Base-by-base conservation (phyloP, 2,797 vertebrate species). In the Oreortyx pictus region DNA sequence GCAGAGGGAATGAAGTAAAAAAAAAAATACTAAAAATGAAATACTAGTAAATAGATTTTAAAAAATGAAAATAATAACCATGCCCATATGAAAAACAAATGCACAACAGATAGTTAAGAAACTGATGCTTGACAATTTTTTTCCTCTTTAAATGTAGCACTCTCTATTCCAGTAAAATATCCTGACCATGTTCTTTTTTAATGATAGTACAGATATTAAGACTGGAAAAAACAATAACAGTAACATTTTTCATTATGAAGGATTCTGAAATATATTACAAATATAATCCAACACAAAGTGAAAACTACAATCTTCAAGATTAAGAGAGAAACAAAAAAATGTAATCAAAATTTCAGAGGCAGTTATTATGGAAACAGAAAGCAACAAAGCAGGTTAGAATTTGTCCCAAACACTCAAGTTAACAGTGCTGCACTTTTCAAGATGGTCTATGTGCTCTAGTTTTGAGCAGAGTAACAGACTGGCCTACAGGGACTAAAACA, bases 181-280 rank as follows among this genome's bases (percentile, higher is more conserved):
- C 2, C 5, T 41, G 22, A n/a, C 37, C 68, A 72, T 61, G 6
- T 31, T n/a, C 35, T 29, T 44, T 75, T 50, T 46, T 23, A 46
- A 56, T 70, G 66, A 60, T 33, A 66, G 5, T 43, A 73, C 7
- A 68, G 14, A 7, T 39, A 67, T 66, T 76, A 70, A 84, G 33
- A 41, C 31, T 72, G 37, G 12, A 33, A 77, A 80, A 89, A 90
- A 78, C 61, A 77, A 72, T 39, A 72, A 11, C 3, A 79, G 27
- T 59, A 94, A 49, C 25, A 68, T 72, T 85, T 90, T 37, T 85
- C 18, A 81, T 95, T 87, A 81, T 74, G n/a, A 86, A 82, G 59
- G 59, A 81, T 65, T 91, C 33, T 68, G 62, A 93, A 92, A 81
- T 56, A 59, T 31, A 81, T 83, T 92, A n/a, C 33, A 66, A 81